These are phyloP conservation scores for Columba guinea DNA, from an alignment of 2,797 vertebrate species.

Conservation along the genomic window DNA sequence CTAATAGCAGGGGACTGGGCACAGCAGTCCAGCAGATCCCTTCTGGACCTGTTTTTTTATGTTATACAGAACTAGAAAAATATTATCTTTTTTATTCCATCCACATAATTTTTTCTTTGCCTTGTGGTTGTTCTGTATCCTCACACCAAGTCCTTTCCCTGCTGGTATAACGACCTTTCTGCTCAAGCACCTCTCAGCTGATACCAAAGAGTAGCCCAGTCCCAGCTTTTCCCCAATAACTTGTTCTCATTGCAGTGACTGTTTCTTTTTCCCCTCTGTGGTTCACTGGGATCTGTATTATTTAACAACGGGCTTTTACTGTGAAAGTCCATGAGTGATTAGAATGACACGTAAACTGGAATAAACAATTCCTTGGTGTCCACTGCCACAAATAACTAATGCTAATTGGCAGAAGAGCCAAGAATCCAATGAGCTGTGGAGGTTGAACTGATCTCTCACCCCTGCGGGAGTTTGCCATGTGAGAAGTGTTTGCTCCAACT, in stretches of 20 bases:
- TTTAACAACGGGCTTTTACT: neutral
- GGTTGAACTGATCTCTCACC: neutral
- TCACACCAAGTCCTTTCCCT: neutral
- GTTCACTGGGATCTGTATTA: neutral
- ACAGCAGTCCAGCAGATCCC: neutral
- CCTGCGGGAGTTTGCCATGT: neutral
- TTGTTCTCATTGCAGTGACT: neutral
- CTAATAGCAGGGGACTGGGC: neutral
- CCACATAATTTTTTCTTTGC: neutral
- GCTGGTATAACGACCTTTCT: neutral
- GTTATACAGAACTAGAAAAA: neutral
- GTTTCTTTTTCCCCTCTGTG: neutral
- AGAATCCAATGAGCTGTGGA: neutral
- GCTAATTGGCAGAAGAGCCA: neutral
- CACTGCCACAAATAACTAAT: neutral
- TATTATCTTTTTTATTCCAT: neutral
- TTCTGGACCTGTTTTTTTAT: neutral
- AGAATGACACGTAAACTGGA: neutral
- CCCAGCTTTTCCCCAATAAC: neutral
- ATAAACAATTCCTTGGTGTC: neutral
- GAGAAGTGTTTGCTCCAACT: neutral
- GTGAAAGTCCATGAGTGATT: neutral
- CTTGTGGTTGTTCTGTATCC: neutral
- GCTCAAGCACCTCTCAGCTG: neutral
- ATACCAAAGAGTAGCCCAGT: neutral